Base-by-base conservation (phyloP, 2,888 invertebrate genomes). In the Parasteatoda lunata region DNA sequence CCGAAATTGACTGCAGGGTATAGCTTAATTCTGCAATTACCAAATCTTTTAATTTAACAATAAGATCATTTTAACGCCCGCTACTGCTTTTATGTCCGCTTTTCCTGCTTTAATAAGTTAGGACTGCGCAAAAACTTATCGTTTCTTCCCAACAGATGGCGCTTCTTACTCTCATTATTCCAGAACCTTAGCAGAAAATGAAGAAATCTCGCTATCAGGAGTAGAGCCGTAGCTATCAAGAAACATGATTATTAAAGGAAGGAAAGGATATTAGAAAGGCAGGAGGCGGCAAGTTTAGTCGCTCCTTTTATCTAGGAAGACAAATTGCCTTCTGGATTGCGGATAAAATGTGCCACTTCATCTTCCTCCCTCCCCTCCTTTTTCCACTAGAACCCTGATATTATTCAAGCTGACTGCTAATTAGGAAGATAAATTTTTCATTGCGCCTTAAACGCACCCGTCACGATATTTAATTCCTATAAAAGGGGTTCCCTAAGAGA, bases 351-450 rank as follows among this genome's bases (percentile, higher is more conserved):
- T 69, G 73, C 84, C 72, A 84, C 84, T 84, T 79, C 84, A 84
- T 84, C 84, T 84, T 84, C 77, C 47, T 48, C 69, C 70, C 69
- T 54, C 59, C 59, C 59, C 59, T 13, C 9, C 59, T 59, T 59
- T 59, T 59, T 13, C 30, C 30, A 30, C 30, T 30, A 30, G 81
- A 68, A n/a, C 69, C 52, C 78, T 77, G 76, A 84, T 84, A 84
- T 59, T 77, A 84, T 84, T 65, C 77, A 84, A 72, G 77, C 77
- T 15, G 76, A 78, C 84, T 79, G 84, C 84, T 84, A 84, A 84
- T 84, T 84, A 84, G 84, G 84, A 75, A 79, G 84, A 84, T 84
- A 84, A 79, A 84, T 84, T 84, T 84, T 84, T 84, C 84, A 84
- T 84, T 79, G 84, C 79, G 75, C 75, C 84, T 84, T 84, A 79